phyloP scores from a whole-genome alignment of 2,113 vertebrate species.

The Xiphophorus couchianus region DNA sequence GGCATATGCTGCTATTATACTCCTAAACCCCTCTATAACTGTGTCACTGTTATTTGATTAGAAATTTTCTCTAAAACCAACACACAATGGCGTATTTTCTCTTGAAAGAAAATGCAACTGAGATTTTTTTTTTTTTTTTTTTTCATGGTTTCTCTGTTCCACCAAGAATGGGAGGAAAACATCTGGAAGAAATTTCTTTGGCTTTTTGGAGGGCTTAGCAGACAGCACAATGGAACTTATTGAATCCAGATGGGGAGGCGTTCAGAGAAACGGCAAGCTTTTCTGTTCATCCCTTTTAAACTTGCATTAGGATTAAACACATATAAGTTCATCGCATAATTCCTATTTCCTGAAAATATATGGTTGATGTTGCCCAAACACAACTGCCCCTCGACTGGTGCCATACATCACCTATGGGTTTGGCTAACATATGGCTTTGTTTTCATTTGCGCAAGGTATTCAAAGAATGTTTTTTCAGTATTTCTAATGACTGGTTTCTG shows the following conservation, averaged over 20 bases:
- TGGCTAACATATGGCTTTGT: conserved; percentile 52
- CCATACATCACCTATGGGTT: conserved; percentile 16
- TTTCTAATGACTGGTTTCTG: conserved; percentile 54
- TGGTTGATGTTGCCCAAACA: conserved; percentile 14
- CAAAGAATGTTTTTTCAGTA: conserved; percentile 76
- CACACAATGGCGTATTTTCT: conserved; percentile 67
- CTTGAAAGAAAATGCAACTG: conserved; percentile 64
- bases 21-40: conserved; percentile 37
- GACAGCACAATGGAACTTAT: conserved; percentile 81
- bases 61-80: conserved; percentile 56
- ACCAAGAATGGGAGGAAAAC: conserved; percentile 77
- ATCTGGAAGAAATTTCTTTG: conserved; percentile 83
- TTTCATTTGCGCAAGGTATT: conserved; percentile 71
- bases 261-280: conserved; percentile 62
- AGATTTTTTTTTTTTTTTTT: conserved; percentile 29
- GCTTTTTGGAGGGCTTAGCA: conserved; percentile 75
- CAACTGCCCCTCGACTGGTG: not conserved
- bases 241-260: conserved; percentile 78
- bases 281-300: conserved; percentile 54
- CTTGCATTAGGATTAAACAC: conserved; percentile 39
- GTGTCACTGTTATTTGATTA: conserved; percentile 58
- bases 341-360: conserved; percentile 5
- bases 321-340: conserved; percentile 18
- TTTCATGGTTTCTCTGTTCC: conserved; percentile 67
- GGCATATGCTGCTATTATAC: conserved; percentile 29